Conservation (phyloP, 2,888 invertebrate genomes). For the Homarus gammarus region DNA sequence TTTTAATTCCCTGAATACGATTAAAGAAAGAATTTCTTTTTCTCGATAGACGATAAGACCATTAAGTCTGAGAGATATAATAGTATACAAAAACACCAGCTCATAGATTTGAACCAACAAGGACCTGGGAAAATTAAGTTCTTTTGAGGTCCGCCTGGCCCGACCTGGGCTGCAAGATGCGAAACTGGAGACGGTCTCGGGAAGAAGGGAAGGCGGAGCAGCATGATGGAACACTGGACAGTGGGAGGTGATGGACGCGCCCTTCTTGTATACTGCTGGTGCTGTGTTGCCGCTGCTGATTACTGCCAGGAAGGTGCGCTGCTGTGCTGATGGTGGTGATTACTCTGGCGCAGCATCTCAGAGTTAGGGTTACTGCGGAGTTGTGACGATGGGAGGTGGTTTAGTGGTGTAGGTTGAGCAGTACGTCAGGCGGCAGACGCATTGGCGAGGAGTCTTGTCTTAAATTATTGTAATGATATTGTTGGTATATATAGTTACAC, state of each 20-base stretch:
- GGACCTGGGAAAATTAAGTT: conserved; percentile 66
- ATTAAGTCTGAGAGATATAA: conserved; percentile 50
- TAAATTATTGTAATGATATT: too few species aligned
- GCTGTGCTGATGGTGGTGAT: background rate
- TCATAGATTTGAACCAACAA: conserved; percentile 63
- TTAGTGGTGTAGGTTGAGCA: background rate
- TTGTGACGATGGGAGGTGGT: background rate
- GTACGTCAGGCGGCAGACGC: too few species aligned
- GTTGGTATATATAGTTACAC: too few species aligned
- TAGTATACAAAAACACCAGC: conserved; percentile 48
- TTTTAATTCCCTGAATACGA: conserved; percentile 31
- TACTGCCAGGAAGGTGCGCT: conserved; percentile 9
- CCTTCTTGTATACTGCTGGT: conserved; percentile 29
- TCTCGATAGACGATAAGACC: conserved; percentile 60
- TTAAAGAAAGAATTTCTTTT: conserved; percentile 38
- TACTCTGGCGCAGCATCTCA: background rate
- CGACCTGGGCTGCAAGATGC: conserved; percentile 27
- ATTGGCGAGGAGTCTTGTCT: too few species aligned
- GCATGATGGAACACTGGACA: conserved; percentile 54
- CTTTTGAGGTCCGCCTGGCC: conserved; percentile 29
- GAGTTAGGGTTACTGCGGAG: background rate
- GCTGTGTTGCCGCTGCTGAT: conserved; percentile 28
- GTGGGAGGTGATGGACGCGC: conserved; percentile 62
- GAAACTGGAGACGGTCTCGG: conserved; percentile 44
- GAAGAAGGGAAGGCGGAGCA: conserved; percentile 61